A percentile compares a stretch with the other conserved stretches of the same genome.
Evolutionary conservation across 2,888 invertebrate genomes (phyloP).

Genomic region (Mongoloraphidia duomilia): DNA sequence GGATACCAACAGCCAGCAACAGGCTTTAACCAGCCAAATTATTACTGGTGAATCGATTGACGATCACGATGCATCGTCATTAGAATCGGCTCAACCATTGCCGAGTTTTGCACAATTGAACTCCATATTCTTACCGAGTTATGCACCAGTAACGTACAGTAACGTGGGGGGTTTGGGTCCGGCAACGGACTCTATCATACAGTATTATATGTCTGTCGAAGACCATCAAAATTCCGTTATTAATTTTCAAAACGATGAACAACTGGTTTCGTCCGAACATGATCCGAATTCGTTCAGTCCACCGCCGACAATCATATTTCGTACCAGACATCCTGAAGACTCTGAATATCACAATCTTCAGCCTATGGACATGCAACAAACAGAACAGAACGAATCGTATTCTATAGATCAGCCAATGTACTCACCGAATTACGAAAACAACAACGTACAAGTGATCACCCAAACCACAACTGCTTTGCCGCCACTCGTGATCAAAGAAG

Average conservation of each 20-base stretch:
- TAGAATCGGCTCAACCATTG: constrained; percentile 33
- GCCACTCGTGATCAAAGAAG: neutral
- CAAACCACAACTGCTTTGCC: constrained; percentile 7
- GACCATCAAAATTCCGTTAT: too few relatives aligned
- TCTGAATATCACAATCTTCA: too few relatives aligned
- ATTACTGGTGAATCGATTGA: constrained; percentile 59
- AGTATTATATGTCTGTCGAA: too few relatives aligned
- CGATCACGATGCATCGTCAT: constrained; percentile 14
- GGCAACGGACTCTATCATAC: constrained; percentile 24
- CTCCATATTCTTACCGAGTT: constrained; percentile 17
- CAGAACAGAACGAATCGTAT: too few relatives aligned
- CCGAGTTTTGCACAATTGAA: constrained; percentile 54
- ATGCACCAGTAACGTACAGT: constrained; percentile 32
- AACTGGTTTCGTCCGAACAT: too few relatives aligned
- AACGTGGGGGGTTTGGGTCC: constrained; percentile 65
- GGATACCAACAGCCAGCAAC: constrained; percentile 34
- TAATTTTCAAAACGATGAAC: too few relatives aligned
- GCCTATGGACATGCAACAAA: too few relatives aligned
- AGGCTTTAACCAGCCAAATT: constrained; percentile 44
- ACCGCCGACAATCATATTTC: too few relatives aligned
- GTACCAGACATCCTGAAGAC: too few relatives aligned
- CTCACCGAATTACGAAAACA: too few relatives aligned
- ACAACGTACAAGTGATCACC: constrained; percentile 3
- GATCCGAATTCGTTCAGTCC: too few relatives aligned
- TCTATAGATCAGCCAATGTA: too few relatives aligned